Conservation (phyloP, 2,888 invertebrate genomes). For the Conus canariensis region DNA sequence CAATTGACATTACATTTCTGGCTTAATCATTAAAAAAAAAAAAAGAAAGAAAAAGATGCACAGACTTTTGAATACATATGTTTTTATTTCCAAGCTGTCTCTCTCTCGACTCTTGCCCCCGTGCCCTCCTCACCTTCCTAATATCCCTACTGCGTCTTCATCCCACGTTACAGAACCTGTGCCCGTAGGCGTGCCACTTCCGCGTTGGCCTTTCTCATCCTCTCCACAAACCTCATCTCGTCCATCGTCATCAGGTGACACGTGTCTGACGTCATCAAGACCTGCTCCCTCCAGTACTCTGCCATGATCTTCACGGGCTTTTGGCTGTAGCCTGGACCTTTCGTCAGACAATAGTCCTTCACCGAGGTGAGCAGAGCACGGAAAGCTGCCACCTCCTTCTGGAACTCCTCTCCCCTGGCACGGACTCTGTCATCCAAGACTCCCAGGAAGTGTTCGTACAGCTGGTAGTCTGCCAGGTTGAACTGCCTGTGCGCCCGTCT, state of each 20-base stretch:
- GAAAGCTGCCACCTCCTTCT: conserved; percentile 34
- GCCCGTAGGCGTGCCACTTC: no score
- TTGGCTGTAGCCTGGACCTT: not conserved
- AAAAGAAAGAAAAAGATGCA: no score
- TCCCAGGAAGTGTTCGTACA: conserved; percentile 41
- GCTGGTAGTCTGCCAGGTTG: conserved; percentile 33
- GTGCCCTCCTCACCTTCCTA: no score
- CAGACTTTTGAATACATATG: no score
- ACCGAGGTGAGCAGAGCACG: not conserved
- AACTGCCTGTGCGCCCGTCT: conserved; percentile 15
- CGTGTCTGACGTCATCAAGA: not conserved
- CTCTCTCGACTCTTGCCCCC: no score
- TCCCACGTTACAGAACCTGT: no score
- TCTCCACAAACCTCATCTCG: conserved; percentile 11
- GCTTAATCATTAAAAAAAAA: no score
- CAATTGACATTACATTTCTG: no score
- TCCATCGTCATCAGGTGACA: conserved; percentile 28
- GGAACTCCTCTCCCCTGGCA: conserved; percentile 3
- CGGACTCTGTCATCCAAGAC: conserved; percentile 30
- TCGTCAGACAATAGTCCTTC: not conserved
- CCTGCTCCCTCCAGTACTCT: not conserved
- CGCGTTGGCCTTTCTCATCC: not conserved
- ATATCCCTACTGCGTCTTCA: no score
- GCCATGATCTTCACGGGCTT: not conserved
- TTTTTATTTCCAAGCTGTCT: no score